Percentiles rank a stretch among this genome's conserved stretches.
Evolutionary conservation across 1,140 invertebrate species (phyloP).

Genomic region (Pseudachorutes palmiensis): DNA sequence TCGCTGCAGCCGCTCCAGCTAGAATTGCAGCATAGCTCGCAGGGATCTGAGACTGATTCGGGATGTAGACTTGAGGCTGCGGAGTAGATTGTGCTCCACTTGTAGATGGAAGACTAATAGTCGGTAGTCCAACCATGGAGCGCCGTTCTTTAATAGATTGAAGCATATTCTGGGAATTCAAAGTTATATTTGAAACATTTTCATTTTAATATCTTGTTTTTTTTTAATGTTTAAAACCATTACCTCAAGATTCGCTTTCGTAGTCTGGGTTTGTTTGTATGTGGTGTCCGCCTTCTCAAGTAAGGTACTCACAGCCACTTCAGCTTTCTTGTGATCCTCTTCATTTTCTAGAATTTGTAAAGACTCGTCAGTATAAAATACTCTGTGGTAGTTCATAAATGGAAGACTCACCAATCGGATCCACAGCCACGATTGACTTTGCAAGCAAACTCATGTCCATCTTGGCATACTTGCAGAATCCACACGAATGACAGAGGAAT

Average conservation of each 20-base stretch:
- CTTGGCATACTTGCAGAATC: slow-evolving; percentile 99
- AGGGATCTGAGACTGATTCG: slow-evolving; percentile 9
- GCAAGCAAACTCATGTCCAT: slow-evolving; percentile 63
- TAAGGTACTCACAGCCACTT: slow-evolving; percentile 76
- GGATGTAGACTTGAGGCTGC: slow-evolving; percentile 62
- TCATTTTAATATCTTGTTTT: too few relatives aligned
- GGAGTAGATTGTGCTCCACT: slow-evolving; percentile 37
- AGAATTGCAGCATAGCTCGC: slow-evolving; percentile 31
- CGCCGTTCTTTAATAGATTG: slow-evolving; percentile 36
- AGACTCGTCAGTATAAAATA: too few relatives aligned
- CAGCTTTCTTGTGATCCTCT: slow-evolving; percentile 91
- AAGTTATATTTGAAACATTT: too few relatives aligned
- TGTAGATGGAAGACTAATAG: slow-evolving; percentile 20
- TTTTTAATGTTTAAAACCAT: slow-evolving; percentile 8
- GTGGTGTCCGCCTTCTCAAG: slow-evolving; percentile 90
- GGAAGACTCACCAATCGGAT: slow-evolving; percentile 27
- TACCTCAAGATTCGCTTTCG: slow-evolving; percentile 80
- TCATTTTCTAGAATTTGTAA: slow-evolving; percentile 84
- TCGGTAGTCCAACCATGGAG: slow-evolving; percentile 31
- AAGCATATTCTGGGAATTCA: slow-evolving; percentile 29
- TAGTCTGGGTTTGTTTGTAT: slow-evolving; percentile 79
- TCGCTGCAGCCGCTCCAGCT: slow-evolving; percentile 31
- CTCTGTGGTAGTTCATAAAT: too few relatives aligned
- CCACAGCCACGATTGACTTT: slow-evolving; percentile 35
- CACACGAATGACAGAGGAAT: slow-evolving; percentile 95